Conservation (phyloP, 2,797 vertebrate species). For the Galaxias olidus region DNA sequence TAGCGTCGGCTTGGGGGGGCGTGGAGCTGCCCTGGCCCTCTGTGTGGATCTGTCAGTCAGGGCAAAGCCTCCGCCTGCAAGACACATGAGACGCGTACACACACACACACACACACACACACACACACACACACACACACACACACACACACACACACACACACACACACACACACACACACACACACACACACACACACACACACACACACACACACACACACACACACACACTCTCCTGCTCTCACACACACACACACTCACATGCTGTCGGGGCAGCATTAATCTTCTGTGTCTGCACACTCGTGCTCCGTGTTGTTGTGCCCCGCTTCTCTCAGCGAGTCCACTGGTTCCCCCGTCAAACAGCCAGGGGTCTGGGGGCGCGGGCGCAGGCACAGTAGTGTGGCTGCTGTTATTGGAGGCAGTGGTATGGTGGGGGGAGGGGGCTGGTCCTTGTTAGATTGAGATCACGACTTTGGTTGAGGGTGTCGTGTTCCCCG, state of each 20-base stretch:
- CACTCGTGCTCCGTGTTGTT: too few species aligned
- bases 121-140: conserved; percentile 14
- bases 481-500: conserved; percentile 19
- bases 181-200: conserved; percentile 30
- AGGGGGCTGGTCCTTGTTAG: conserved; percentile 35
- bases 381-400: too few species aligned
- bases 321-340: too few species aligned
- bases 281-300: too few species aligned
- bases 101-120: conserved; percentile 33
- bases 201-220: conserved; percentile 38
- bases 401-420: not conserved
- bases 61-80: conserved; percentile 36
- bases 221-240: conserved; percentile 18
- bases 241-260: not conserved
- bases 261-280: not conserved
- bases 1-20: conserved; percentile 49
- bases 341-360: too few species aligned
- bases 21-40: conserved; percentile 56
- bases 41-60: conserved; percentile 51
- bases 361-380: too few species aligned
- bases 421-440: not conserved
- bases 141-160: not conserved
- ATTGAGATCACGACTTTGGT: conserved; percentile 35
- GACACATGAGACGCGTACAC: conserved; percentile 36
- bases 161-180: not conserved